Evolutionary conservation across 2,113 vertebrate species (phyloP).

Genomic region (Psephotus haematonotus): DNA sequence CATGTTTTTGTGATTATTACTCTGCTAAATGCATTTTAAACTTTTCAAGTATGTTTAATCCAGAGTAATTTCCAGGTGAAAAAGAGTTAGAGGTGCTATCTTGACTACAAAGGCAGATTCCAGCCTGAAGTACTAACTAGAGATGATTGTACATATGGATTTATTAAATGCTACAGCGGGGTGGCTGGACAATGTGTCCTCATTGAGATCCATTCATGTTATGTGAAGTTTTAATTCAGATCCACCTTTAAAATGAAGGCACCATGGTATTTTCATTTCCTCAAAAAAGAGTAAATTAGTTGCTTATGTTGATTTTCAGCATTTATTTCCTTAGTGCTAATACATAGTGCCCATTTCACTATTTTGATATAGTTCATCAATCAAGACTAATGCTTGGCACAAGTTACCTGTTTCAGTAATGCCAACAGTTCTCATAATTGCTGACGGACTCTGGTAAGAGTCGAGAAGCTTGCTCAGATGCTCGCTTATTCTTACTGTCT

Average conservation of each 20-base stretch:
- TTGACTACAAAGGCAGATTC: background rate
- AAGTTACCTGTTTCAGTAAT: background rate
- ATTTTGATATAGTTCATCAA: background rate
- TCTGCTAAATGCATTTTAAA: background rate
- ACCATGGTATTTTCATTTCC: background rate
- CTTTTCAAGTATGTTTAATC: background rate
- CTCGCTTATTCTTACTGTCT: background rate
- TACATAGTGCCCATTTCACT: background rate
- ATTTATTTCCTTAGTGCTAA: background rate
- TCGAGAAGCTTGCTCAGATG: fast-evolving
- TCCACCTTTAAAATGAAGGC: background rate
- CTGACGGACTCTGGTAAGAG: background rate
- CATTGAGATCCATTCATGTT: background rate
- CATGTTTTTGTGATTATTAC: background rate
- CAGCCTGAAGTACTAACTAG: background rate
- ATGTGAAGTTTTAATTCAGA: background rate
- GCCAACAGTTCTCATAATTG: fast-evolving
- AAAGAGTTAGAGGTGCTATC: background rate
- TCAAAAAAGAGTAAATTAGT: background rate
- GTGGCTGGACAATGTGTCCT: background rate
- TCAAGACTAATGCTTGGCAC: background rate
- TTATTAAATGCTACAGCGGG: background rate
- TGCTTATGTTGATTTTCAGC: background rate
- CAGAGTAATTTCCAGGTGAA: background rate
- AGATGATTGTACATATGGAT: background rate